These are phyloP conservation scores for Nothoprocta pentlandii DNA, from an alignment of 2,113 vertebrate genomes.

Conservation along the genomic window DNA sequence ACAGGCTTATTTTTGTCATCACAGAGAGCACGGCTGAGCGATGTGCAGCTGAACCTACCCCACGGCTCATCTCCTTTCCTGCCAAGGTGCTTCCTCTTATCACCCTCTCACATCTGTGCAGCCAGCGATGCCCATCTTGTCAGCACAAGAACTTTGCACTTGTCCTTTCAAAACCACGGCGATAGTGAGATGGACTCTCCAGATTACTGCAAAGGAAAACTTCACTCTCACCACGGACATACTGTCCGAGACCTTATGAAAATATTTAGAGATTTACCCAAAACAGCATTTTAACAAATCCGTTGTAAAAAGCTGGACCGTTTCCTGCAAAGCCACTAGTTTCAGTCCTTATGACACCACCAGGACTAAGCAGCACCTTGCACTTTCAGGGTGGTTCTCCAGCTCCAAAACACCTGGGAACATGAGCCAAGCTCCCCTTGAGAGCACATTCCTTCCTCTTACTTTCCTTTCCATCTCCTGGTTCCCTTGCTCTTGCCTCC, in stretches of 20 bases:
- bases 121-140: neutral
- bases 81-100: neutral
- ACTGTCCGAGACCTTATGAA: neutral
- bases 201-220: neutral
- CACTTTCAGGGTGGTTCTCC: neutral
- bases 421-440: neutral
- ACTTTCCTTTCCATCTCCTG: neutral
- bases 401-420: neutral
- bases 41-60: neutral
- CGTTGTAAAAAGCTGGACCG: neutral
- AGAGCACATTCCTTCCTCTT: neutral
- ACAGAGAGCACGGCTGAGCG: neutral
- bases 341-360: neutral
- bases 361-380: neutral
- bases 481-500: neutral
- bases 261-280: neutral
- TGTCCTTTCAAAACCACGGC: neutral
- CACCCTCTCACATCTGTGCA: neutral
- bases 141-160: neutral
- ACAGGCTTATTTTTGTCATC: neutral
- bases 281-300: neutral
- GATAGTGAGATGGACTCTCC: neutral
- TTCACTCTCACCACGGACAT: neutral
- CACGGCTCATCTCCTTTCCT: neutral
- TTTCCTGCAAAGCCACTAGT: neutral